A percentile compares a stretch with the other conserved stretches of the same genome.
phyloP scores from a whole-genome alignment of 2,797 vertebrate species.

The Toxotes lorentzi region DNA sequence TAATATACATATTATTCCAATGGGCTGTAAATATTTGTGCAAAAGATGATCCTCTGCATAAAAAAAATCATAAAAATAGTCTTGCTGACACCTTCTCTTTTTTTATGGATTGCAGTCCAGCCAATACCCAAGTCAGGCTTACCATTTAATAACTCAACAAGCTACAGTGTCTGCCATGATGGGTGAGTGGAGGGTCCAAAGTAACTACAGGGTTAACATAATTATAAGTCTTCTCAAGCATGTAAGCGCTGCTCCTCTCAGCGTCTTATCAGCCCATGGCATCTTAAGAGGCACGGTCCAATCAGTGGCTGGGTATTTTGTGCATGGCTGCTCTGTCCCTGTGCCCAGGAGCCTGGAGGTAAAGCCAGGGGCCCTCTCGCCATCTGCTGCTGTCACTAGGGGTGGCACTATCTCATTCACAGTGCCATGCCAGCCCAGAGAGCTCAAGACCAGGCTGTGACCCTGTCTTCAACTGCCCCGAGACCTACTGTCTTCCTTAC shows the following conservation, averaged over 20 bases:
- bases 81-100: neutral
- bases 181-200: slow-evolving; percentile 17
- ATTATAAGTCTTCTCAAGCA: slow-evolving; percentile 66
- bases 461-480: slow-evolving; percentile 15
- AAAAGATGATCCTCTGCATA: neutral
- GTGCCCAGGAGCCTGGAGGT: slow-evolving; percentile 54
- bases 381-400: slow-evolving; percentile 78
- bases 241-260: slow-evolving; percentile 52
- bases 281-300: slow-evolving; percentile 50
- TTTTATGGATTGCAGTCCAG: slow-evolving; percentile 13
- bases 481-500: slow-evolving; percentile 27
- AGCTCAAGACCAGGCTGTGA: slow-evolving; percentile 36
- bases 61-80: neutral
- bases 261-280: slow-evolving; percentile 60
- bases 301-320: slow-evolving; percentile 66
- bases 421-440: slow-evolving; percentile 41
- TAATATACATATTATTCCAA: neutral
- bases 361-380: slow-evolving; percentile 56
- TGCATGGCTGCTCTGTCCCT: slow-evolving; percentile 70
- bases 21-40: neutral
- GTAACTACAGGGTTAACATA: slow-evolving; percentile 51
- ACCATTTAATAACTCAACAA: slow-evolving; percentile 35
- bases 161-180: neutral
- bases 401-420: slow-evolving; percentile 50
- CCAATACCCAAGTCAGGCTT: slow-evolving; percentile 1